phyloP scores from a whole-genome alignment of 2,797 vertebrate species.

The Carduelis carduelis region DNA sequence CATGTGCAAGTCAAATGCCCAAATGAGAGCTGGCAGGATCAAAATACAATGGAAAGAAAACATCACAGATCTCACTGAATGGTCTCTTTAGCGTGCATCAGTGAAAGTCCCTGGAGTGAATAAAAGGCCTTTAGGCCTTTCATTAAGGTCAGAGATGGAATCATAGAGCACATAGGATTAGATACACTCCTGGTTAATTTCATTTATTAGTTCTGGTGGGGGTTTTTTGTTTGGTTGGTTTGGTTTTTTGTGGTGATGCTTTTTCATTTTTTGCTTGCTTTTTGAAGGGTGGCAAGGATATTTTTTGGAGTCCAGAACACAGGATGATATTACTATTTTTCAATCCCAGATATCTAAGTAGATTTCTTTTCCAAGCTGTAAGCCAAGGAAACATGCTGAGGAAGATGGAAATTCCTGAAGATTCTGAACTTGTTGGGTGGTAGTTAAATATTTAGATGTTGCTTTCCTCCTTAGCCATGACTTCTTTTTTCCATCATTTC shows the following conservation, averaged over 20 bases:
- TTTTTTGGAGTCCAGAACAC: not conserved
- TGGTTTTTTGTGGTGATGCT: not conserved
- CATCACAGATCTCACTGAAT: not conserved
- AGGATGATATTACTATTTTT: not conserved
- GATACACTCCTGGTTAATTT: not conserved
- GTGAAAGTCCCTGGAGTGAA: not conserved
- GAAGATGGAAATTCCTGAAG: constrained; percentile 22
- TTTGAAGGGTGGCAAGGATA: not conserved
- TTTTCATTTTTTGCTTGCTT: not conserved
- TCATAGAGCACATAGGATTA: not conserved
- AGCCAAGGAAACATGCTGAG: not conserved
- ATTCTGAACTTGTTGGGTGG: not conserved
- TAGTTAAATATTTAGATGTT: constrained; percentile 16
- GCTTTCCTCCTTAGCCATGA: not conserved
- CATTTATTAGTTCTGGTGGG: not conserved
- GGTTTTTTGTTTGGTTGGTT: not conserved
- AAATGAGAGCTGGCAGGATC: not conserved
- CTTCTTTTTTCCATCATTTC: constrained; percentile 41
- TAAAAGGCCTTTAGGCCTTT: not conserved
- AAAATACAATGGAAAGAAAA: not conserved
- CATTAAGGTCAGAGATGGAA: not conserved
- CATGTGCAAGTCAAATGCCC: not conserved
- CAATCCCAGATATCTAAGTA: not conserved
- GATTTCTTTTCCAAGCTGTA: not conserved
- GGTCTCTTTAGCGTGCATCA: not conserved